phyloP scores from a whole-genome alignment of 2,113 vertebrate species.

The Tautogolabrus adspersus region DNA sequence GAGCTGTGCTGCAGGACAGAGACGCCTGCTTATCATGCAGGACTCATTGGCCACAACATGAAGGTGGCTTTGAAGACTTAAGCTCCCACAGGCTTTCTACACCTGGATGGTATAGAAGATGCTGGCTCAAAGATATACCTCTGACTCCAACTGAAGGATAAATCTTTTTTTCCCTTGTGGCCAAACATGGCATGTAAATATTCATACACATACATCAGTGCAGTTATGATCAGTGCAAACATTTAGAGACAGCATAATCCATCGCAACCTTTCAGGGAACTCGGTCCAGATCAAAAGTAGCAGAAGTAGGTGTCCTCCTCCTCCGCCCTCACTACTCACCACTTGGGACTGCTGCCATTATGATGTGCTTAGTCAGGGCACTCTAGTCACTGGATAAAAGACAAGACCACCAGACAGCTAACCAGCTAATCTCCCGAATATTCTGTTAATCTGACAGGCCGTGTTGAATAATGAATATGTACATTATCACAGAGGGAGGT shows the following conservation, averaged over 20 bases:
- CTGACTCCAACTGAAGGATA: constrained; percentile 32
- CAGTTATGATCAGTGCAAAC: constrained; percentile 37
- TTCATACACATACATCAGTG: constrained; percentile 21
- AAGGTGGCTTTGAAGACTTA: constrained; percentile 63
- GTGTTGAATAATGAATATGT: constrained; percentile 72
- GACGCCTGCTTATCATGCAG: constrained; percentile 50
- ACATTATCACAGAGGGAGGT: constrained; percentile 67
- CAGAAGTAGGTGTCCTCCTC: constrained; percentile 13
- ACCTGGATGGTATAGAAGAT: constrained; percentile 38
- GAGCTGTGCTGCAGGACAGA: constrained; percentile 19
- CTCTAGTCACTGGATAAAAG: constrained; percentile 47
- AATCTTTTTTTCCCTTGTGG: constrained; percentile 27
- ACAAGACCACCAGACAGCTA: constrained; percentile 61
- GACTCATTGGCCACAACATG: constrained; percentile 36
- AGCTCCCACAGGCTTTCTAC: constrained; percentile 32
- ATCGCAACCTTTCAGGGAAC: constrained; percentile 30
- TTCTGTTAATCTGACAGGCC: constrained; percentile 68
- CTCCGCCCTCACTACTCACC: constrained; percentile 2
- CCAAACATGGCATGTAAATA: constrained; percentile 60
- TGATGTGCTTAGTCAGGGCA: constrained; percentile 42
- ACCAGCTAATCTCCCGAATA: constrained; percentile 62
- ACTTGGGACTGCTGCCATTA: constrained; percentile 45
- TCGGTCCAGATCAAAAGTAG: constrained; percentile 45
- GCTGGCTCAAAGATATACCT: constrained; percentile 41
- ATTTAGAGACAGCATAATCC: constrained; percentile 36